phyloP scores from a whole-genome alignment of 2,888 invertebrate genomes.

The Leucania comma region DNA sequence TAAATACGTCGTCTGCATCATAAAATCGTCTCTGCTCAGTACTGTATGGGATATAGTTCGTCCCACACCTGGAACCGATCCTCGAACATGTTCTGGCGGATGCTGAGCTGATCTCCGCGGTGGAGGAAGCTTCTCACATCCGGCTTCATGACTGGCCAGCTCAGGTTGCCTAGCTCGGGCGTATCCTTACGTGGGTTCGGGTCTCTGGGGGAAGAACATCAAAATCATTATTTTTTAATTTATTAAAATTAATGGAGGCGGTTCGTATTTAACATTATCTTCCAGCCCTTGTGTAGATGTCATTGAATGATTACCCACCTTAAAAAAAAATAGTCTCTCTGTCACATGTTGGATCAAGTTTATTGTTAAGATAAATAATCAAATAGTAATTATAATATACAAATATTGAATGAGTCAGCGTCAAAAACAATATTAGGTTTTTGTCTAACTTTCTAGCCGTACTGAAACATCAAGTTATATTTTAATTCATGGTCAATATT shows the following conservation, averaged over 20 bases:
- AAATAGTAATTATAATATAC: too few relatives aligned
- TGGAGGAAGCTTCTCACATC: constrained; percentile 71
- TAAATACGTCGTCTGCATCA: not conserved
- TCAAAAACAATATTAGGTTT: too few relatives aligned
- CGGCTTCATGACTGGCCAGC: constrained; percentile 77
- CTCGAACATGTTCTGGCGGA: constrained; percentile 75
- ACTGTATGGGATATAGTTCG: constrained; percentile 76
- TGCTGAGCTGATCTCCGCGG: constrained; percentile 66
- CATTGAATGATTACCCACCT: too few relatives aligned
- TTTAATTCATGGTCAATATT: too few relatives aligned
- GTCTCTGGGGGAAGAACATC: constrained; percentile 69
- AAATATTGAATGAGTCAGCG: too few relatives aligned
- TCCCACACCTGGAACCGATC: constrained; percentile 78
- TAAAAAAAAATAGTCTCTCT: too few relatives aligned
- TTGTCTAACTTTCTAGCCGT: too few relatives aligned
- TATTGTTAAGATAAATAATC: too few relatives aligned
- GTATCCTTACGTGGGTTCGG: constrained; percentile 72
- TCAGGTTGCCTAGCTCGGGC: constrained; percentile 66
- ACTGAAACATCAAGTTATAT: too few relatives aligned
- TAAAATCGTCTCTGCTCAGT: constrained; percentile 28
- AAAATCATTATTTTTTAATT: not conserved
- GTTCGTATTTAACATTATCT: too few relatives aligned
- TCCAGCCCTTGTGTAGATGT: too few relatives aligned
- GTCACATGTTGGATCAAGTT: too few relatives aligned
- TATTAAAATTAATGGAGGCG: not conserved